phyloP scores from a whole-genome alignment of 2,888 invertebrate species.

The Diaperis boleti region DNA sequence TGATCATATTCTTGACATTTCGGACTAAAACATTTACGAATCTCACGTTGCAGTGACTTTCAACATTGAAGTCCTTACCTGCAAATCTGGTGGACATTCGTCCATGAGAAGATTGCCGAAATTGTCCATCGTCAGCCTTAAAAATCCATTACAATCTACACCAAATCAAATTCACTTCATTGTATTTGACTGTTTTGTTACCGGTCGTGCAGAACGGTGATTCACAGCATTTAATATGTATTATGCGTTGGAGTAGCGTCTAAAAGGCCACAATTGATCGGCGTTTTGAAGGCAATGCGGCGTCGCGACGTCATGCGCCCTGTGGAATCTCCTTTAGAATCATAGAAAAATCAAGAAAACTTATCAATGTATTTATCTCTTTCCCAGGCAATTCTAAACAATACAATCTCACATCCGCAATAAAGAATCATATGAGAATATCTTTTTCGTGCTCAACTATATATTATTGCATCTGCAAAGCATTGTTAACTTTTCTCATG shows the following conservation, averaged over 20 bases:
- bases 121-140: constrained; percentile 54
- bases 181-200: not conserved
- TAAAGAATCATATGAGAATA: too few relatives aligned
- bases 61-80: constrained; percentile 56
- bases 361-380: not conserved
- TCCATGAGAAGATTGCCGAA: constrained; percentile 59
- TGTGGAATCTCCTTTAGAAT: constrained; percentile 1
- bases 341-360: constrained; percentile 1
- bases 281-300: constrained; percentile 53
- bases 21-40: too few relatives aligned
- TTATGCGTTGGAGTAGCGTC: constrained; percentile 43
- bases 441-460: not conserved
- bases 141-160: not conserved
- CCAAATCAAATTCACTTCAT: not conserved
- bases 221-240: constrained; percentile 25
- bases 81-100: constrained; percentile 61
- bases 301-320: constrained; percentile 59
- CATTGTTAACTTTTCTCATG: constrained; percentile 31
- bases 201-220: constrained; percentile 24
- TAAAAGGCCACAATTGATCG: constrained; percentile 48
- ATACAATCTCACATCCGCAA: not conserved
- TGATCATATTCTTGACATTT: not conserved
- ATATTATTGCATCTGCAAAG: not conserved
- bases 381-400: not conserved
- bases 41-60: not conserved